phyloP scores from a whole-genome alignment of 2,888 invertebrate genomes.

The Drosophila anceps region DNA sequence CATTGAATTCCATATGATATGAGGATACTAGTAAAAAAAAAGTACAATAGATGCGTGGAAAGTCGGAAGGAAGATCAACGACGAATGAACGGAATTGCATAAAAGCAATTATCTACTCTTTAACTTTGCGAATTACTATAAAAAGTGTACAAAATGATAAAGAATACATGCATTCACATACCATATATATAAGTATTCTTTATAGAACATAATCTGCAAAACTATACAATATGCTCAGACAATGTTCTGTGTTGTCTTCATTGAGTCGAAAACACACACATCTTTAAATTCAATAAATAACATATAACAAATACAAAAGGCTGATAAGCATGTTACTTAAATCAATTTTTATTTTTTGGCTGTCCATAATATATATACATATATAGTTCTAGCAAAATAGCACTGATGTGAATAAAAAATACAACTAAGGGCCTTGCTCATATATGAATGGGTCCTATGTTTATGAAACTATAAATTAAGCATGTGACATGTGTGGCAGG shows the following conservation, averaged over 20 bases:
- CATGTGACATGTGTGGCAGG: neutral
- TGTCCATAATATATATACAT: neutral
- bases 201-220: too few relatives aligned
- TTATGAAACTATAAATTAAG: constrained; percentile 9
- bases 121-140: too few relatives aligned
- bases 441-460: neutral
- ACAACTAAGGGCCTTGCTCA: neutral
- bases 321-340: neutral
- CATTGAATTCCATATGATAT: too few relatives aligned
- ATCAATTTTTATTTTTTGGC: neutral
- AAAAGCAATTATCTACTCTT: too few relatives aligned
- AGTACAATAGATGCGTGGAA: too few relatives aligned
- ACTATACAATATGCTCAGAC: too few relatives aligned
- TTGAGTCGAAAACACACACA: neutral
- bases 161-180: neutral
- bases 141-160: too few relatives aligned
- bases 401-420: neutral
- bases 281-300: neutral
- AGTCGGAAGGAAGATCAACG: too few relatives aligned
- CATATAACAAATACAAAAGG: neutral
- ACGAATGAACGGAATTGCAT: too few relatives aligned
- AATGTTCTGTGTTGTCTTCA: neutral
- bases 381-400: neutral
- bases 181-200: too few relatives aligned
- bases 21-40: too few relatives aligned